phyloP scores from a whole-genome alignment of 2,888 invertebrate species.

The Agriopis marginaria region DNA sequence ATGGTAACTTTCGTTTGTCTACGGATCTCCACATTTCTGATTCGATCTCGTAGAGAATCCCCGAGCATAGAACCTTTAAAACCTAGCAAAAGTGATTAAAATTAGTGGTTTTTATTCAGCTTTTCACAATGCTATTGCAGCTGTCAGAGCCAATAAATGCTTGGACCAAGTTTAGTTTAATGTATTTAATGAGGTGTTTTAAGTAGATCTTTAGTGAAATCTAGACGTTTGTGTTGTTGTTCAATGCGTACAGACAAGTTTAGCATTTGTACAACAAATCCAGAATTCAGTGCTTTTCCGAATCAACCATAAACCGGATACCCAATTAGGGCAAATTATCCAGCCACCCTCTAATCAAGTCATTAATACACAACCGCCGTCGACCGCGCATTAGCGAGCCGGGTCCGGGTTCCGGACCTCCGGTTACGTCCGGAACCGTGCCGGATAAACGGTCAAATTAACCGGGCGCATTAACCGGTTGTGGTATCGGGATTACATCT shows the following conservation, averaged over 20 bases:
- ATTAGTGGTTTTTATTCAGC: too few species aligned
- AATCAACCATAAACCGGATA: conserved; percentile 42
- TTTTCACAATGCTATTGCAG: too few species aligned
- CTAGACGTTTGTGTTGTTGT: too few species aligned
- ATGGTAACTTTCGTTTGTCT: too few species aligned
- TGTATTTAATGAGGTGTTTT: too few species aligned
- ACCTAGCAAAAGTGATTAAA: too few species aligned
- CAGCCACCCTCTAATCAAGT: conserved; percentile 48
- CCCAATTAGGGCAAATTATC: conserved; percentile 48
- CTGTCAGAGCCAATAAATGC: too few species aligned
- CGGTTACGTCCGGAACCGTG: conserved; percentile 36
- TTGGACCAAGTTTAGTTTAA: too few species aligned
- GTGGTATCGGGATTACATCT: conserved; percentile 27
- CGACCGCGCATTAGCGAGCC: conserved; percentile 45
- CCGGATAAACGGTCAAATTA: conserved; percentile 45
- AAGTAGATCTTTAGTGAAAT: too few species aligned
- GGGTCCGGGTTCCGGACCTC: conserved; percentile 33
- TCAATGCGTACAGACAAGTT: not conserved
- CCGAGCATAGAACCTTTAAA: too few species aligned
- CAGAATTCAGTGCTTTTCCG: conserved; percentile 24
- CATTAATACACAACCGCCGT: conserved; percentile 48
- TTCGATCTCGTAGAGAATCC: too few species aligned
- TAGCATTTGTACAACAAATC: conserved; percentile 23
- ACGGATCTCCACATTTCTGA: too few species aligned
- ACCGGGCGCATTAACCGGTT: conserved; percentile 34